Percentiles rank a stretch among this genome's conserved stretches.
Evolutionary conservation across 2,797 vertebrate species (phyloP).

Genomic region (Enoplosus armatus): DNA sequence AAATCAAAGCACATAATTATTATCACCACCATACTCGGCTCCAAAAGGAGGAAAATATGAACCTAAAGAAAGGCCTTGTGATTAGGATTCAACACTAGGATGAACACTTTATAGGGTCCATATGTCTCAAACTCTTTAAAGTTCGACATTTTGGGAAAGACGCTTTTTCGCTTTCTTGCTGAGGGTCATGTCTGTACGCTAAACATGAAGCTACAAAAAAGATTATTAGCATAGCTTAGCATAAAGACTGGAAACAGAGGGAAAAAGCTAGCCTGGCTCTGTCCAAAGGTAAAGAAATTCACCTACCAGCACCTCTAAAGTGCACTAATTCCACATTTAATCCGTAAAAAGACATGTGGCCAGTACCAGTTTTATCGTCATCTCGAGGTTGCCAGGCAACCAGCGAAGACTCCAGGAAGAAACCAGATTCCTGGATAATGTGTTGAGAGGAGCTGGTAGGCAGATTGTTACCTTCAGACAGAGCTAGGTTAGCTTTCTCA

Average conservation of each 20-base stretch:
- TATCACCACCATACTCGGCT: not conserved
- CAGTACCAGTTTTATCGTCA: too few species aligned
- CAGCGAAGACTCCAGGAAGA: too few species aligned
- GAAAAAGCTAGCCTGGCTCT: not conserved
- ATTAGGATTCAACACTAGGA: not conserved
- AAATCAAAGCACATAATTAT: conserved; percentile 35
- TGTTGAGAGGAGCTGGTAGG: too few species aligned
- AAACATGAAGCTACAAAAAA: not conserved
- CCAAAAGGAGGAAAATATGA: not conserved
- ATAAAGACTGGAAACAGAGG: not conserved
- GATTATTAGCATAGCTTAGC: not conserved
- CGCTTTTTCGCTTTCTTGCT: not conserved
- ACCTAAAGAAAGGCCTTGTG: not conserved
- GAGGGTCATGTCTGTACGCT: not conserved
- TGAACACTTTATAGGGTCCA: not conserved
- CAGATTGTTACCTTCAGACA: not conserved
- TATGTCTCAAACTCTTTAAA: not conserved
- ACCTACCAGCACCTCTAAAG: not conserved
- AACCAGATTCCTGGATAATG: too few species aligned
- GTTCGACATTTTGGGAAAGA: not conserved
- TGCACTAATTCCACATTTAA: too few species aligned
- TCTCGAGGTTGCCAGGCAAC: not conserved
- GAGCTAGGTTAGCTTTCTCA: not conserved
- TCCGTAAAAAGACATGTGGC: too few species aligned
- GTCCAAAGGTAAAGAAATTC: not conserved